Evolutionary conservation across 2,888 invertebrate species (phyloP), one percentile per base, ranked within the genome.

Genomic region (Lepidocyrtoides sp.): DNA sequence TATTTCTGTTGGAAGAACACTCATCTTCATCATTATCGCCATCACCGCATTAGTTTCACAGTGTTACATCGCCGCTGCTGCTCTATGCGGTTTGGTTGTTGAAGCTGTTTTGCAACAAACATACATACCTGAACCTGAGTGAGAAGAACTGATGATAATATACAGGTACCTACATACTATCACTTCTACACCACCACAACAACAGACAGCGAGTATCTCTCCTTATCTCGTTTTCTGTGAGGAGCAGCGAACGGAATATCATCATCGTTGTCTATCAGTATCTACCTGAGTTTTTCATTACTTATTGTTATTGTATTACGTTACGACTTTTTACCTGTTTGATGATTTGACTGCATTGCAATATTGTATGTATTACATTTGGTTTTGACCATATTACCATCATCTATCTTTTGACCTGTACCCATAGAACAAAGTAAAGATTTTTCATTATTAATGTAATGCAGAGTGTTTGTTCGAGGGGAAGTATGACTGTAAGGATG

Each of bases 261-360:
- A 57, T 54, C 32, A 51, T 36, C 79, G 29, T 36, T 32, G 77
- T 77, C 26, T 79, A 36, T 57, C 79, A 77, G 77, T 79, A 57
- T 81, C 81, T 60, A 81, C 79, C 36, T 79, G 54, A 57, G 57
- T 26, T 29, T 7, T 36, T 72, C 41, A 44, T 72, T 23, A 44
- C 41, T 72, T 41, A 51, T 51, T 72, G 29, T 51, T 72, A 20
- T 72, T 44, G 20, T n/a, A n/a, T 72, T 41, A 72, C 41, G 69
- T 72, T 41, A 72, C 36, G 69, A 44, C 69, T 72, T 17, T 4
- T 72, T 41, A 41, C 69, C 41, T 41, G 41, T 36, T 72, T 72
- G 26, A 72, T 41, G 69, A 77, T 54, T 77, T 77, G 48, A 75
- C 75, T 51, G 51, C 77, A 51, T n/a, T 51, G 51, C 29, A 77